Evolutionary conservation across 2,888 invertebrate species (phyloP).

Genomic region (Sceliomorpha sp.): DNA sequence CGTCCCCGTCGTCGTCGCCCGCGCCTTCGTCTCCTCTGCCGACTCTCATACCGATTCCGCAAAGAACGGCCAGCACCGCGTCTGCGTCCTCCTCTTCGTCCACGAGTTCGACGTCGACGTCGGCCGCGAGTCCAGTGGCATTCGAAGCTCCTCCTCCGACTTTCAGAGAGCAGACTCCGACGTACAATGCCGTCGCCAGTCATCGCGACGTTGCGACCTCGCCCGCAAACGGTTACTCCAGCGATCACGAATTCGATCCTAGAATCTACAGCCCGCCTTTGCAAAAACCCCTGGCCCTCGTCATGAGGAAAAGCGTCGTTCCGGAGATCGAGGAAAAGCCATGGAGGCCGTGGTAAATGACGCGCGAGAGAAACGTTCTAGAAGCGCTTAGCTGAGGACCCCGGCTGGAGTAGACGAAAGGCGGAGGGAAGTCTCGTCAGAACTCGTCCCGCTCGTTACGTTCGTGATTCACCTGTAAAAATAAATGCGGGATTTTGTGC

Average conservation of each 20-base stretch:
- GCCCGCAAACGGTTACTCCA: constrained; percentile 77
- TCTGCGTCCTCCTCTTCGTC: constrained; percentile 84
- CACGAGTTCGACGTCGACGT: constrained; percentile 79
- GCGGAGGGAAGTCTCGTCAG: constrained; percentile 4
- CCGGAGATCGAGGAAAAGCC: constrained; percentile 86
- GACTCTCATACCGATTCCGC: constrained; percentile 87
- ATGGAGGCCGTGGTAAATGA: constrained; percentile 91
- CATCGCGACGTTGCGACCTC: constrained; percentile 82
- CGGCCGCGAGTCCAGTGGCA: constrained; percentile 80
- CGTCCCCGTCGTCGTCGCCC: constrained; percentile 79
- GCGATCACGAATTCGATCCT: constrained; percentile 75
- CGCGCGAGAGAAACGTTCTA: too few species aligned
- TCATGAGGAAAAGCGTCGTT: constrained; percentile 84
- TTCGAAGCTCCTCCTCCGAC: constrained; percentile 82
- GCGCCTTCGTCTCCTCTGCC: constrained; percentile 83
- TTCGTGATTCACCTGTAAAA: constrained; percentile 38
- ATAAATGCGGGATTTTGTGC: constrained; percentile 36
- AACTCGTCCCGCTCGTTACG: constrained; percentile 18
- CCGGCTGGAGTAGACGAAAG: not conserved
- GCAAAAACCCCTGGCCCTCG: constrained; percentile 86
- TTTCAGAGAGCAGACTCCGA: constrained; percentile 78
- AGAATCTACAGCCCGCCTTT: constrained; percentile 80
- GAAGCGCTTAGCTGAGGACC: not conserved
- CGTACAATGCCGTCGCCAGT: constrained; percentile 69
- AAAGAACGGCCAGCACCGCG: constrained; percentile 87